Base-by-base conservation (phyloP, 2,888 invertebrate species). In the Agrochola lota region DNA sequence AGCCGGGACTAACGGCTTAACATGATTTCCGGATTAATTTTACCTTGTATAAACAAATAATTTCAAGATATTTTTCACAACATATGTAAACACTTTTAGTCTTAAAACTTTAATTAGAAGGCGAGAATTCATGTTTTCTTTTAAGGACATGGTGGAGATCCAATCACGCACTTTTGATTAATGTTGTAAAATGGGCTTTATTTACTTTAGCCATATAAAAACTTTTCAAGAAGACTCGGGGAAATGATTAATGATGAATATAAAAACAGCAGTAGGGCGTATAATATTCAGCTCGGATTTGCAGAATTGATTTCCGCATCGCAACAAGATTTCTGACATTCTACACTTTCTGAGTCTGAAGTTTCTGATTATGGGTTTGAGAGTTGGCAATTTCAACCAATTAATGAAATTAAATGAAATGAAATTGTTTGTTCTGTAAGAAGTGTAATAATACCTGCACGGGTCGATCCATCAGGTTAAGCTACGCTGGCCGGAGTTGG, bases 171-270 rank as follows among this genome's bases (percentile, higher is more conserved):
- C 5, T 62, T 46, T 62, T 62, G 70, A 69, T 62, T 79, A 77
- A 52, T 70, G 43, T 12, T 46, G 1, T 60, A 15, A 43, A 43
- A 60, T 30, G 30, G 11, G 8, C 2, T 23, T 20, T 79, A 60
- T 79, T 60, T 60, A 79, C 35, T 43, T n/a, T 0, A 20, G 52
- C n/a, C 2, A 20, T 15, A 60, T 52, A 17, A 60, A 77, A 69
- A n/a, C n/a, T 57, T 55, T 40, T 40, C 30, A 49, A 73, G n/a
- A 4, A 17, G n/a, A 15, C 20, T 57, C 9, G 12, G 0, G 4
- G 9, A 57, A 35, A 49, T 63, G 46, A 78, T 73, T 72, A 57
- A 81, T 59, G 35, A 57, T 30, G 30, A 15, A 64, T 57, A 49
- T 9, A 43, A 80, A 69, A 43, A 40, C 59, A 69, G 15, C 26